Base-by-base conservation (phyloP, 2,888 invertebrate species). In the Pinctada fucata region DNA sequence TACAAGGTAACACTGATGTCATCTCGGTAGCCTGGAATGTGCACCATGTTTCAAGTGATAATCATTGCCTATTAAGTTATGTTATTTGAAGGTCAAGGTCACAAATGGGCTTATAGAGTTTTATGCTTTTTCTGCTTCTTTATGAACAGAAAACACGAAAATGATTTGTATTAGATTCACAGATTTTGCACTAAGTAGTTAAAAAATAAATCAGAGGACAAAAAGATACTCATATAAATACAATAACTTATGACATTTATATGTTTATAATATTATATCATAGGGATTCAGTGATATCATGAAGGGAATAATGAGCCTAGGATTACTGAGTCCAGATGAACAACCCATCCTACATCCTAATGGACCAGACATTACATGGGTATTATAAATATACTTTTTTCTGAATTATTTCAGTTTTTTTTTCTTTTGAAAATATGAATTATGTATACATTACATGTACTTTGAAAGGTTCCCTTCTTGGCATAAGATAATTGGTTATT, bases 291-390 rank as follows among this genome's bases (percentile, higher is more conserved):
- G 96, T 0, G 96, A 98, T 87, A 96, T 97, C 3, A 96, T 98
- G 88, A 95, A 96, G 86, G 96, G 96, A 1, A 94, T 99, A 91
- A 96, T 98, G 90, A 94, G 96, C 73, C 93, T 99, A 77, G 99
- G 99, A 0, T 94, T 99, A 0, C 95, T 99, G 71, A 97, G 97
- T 91, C 95, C 96, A 0, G 96, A 96, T 87, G 95, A 96, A 2
- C 96, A 97, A 93, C 96, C 99, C 0, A 95, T 95, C 87, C 94
- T 99, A n/a, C 99, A 99, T 92, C 96, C 96, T 0, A 96, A 90
- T 90, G 99, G 99, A 67, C 99, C 99, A 0, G 97, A 97, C 82
- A 95, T 99, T 51, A 98, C 98, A 8, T 99, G 99, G 99, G 96
- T 97, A 93, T 91, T 31, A 31, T 16, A 13, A 48, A 58, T 58